Evolutionary conservation across 2,113 vertebrate genomes (phyloP).

Genomic region (Camelus bactrianus): DNA sequence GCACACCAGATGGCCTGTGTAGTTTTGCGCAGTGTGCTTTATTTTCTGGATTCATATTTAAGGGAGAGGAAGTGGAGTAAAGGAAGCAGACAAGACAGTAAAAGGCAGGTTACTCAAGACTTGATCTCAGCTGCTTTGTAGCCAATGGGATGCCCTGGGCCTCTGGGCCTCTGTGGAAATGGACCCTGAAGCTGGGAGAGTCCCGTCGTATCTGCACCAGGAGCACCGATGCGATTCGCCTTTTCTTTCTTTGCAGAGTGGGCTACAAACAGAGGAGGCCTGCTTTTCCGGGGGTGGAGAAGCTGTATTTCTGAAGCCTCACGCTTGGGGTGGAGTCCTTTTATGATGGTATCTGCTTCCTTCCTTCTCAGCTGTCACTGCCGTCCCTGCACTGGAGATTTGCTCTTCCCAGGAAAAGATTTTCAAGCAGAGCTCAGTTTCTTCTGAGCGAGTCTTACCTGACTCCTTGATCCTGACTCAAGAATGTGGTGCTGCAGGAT

Average conservation of each 20-base stretch:
- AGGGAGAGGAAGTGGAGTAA: not conserved
- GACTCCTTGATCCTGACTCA: not conserved
- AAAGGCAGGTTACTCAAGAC: not conserved
- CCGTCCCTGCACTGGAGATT: not conserved
- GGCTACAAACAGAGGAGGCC: not conserved
- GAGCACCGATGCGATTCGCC: rapidly evolving
- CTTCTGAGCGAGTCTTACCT: not conserved
- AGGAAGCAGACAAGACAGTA: not conserved
- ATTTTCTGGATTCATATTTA: not conserved
- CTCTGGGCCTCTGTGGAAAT: not conserved
- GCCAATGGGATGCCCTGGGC: rapidly evolving
- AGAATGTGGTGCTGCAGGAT: not conserved
- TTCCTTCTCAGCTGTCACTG: not conserved
- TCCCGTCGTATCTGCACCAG: not conserved
- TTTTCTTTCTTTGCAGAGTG: not conserved
- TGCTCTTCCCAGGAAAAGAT: not conserved
- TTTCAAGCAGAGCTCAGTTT: not conserved
- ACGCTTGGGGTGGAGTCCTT: not conserved
- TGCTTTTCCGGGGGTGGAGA: not conserved
- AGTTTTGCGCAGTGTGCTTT: not conserved
- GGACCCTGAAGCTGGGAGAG: not conserved
- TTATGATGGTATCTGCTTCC: not conserved
- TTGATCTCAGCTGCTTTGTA: not conserved
- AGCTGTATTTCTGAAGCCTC: not conserved
- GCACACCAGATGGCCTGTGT: not conserved